Conservation (phyloP, 1,140 invertebrate genomes). For the Lepidurus couesii region DNA sequence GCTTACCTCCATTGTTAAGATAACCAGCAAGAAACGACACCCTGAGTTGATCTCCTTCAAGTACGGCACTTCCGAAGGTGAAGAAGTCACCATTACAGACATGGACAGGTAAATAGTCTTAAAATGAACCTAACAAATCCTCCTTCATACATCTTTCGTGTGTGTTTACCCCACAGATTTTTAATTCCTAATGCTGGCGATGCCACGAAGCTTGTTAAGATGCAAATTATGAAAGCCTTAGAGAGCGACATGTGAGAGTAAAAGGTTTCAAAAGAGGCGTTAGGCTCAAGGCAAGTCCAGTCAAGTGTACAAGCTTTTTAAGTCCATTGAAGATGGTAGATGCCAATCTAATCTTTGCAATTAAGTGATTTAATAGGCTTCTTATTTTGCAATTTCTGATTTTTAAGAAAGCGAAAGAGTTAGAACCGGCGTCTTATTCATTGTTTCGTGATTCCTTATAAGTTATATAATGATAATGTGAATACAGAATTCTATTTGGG, state of each 20-base stretch:
- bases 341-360: slow-evolving; percentile 19
- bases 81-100: slow-evolving; percentile 67
- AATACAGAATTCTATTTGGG: slow-evolving; percentile 19
- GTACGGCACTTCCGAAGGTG: slow-evolving; percentile 71
- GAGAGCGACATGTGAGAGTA: slow-evolving; percentile 37
- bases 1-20: slow-evolving; percentile 85
- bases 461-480: slow-evolving; percentile 4
- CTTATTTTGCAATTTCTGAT: not conserved
- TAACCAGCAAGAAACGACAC: slow-evolving; percentile 87
- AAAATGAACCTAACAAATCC: slow-evolving; percentile 13
- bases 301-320: slow-evolving; percentile 9
- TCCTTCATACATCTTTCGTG: not conserved
- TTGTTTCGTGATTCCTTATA: not conserved
- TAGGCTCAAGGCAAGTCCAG: slow-evolving; percentile 3
- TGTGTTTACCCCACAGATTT: slow-evolving; percentile 52
- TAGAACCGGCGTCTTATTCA: not conserved
- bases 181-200: slow-evolving; percentile 84
- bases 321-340: not conserved
- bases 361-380: slow-evolving; percentile 12
- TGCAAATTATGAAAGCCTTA: slow-evolving; percentile 57
- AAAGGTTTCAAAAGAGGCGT: not conserved
- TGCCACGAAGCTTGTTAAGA: slow-evolving; percentile 74
- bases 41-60: slow-evolving; percentile 95
- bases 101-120: slow-evolving; percentile 60
- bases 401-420: slow-evolving; percentile 1